Percentiles rank a stretch among this genome's conserved stretches.
Evolutionary conservation across 1,140 invertebrate species (phyloP).

Genomic region (Pseudomyrmex concolor): DNA sequence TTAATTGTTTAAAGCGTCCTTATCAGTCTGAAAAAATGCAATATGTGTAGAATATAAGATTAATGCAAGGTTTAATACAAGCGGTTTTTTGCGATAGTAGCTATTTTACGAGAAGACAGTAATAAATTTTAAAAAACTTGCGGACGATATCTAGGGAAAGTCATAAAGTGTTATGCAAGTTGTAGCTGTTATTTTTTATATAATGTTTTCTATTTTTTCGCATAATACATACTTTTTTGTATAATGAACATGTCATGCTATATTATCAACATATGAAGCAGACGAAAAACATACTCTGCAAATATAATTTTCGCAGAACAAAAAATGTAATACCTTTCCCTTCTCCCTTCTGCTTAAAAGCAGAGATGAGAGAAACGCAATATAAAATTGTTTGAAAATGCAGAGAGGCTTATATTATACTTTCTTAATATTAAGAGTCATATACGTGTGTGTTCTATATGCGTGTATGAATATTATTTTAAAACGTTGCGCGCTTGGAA

Average conservation of each 20-base stretch:
- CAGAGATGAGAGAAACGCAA: background rate
- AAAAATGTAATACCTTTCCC: background rate
- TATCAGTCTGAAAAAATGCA: background rate
- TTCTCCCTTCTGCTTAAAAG: background rate
- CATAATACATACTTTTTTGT: background rate
- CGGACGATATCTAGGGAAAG: background rate
- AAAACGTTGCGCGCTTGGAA: conserved; percentile 18
- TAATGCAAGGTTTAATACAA: background rate
- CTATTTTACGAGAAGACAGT: background rate
- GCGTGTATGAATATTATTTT: background rate
- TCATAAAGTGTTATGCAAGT: background rate
- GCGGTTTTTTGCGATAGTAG: background rate
- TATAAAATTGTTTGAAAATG: conserved; percentile 12
- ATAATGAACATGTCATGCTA: background rate
- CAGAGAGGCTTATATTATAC: conserved; percentile 8
- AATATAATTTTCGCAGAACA: conserved; percentile 20
- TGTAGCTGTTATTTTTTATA: background rate
- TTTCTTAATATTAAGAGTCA: conserved; percentile 21
- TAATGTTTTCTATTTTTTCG: conserved; percentile 16
- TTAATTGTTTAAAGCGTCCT: background rate
- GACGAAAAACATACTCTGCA: background rate
- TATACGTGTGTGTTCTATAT: background rate
- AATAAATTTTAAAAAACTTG: background rate
- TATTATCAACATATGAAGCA: background rate
- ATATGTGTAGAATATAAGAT: background rate